Percentiles rank a stretch among this genome's conserved stretches.
Evolutionary conservation across 2,797 vertebrate species (phyloP).

Genomic region (Acanthurus tractus): DNA sequence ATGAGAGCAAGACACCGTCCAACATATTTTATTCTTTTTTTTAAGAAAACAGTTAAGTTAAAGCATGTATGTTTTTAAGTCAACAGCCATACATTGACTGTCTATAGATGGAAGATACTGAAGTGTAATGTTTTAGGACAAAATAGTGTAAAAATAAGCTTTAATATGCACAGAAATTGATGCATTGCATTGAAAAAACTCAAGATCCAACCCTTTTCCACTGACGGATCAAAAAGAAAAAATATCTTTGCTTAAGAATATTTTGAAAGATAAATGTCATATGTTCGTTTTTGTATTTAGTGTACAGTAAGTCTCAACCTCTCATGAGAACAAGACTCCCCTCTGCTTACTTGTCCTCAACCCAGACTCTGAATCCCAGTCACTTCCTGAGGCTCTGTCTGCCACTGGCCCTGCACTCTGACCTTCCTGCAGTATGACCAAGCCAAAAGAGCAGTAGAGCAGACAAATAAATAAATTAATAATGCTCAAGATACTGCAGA

Average conservation of each 20-base stretch:
- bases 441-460: slow-evolving; percentile 34
- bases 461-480: slow-evolving; percentile 52
- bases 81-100: neutral
- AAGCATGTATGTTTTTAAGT: neutral
- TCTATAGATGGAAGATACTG: neutral
- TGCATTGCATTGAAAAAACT: neutral
- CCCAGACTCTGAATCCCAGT: slow-evolving; percentile 29
- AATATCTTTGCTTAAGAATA: neutral
- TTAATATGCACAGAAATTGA: neutral
- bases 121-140: neutral
- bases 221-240: neutral
- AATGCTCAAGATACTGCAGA: slow-evolving; percentile 44
- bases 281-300: neutral
- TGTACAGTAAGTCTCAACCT: neutral
- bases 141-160: neutral
- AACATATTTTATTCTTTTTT: neutral
- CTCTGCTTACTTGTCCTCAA: slow-evolving; percentile 23
- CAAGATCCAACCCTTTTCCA: neutral
- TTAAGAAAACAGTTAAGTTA: too few species aligned
- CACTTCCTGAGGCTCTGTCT: slow-evolving; percentile 31
- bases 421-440: slow-evolving; percentile 44
- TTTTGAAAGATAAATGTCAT: neutral
- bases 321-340: slow-evolving; percentile 10
- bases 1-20: neutral
- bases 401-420: slow-evolving; percentile 45